Evolutionary conservation across 2,113 vertebrate species (phyloP), one percentile per base, ranked within the genome.

Genomic region (Zosterops japonicus): DNA sequence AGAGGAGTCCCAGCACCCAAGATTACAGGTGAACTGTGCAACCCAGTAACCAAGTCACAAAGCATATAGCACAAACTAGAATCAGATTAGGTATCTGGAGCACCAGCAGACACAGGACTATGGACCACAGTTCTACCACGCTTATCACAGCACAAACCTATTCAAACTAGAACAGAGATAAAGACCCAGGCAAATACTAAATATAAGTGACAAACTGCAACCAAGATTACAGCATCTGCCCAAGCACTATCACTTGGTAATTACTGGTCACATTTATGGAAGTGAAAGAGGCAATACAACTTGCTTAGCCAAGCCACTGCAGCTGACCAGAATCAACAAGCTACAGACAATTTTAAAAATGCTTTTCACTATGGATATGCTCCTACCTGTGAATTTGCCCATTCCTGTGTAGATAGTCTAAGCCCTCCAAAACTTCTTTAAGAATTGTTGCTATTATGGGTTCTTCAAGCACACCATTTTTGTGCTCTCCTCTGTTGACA

Each of bases 321-420:
- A 68, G 69, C 57, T 78, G 60, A 82, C 29, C 31, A 52, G 18
- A 60, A 83, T 36, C 71, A 93, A 87, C 3, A 56, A 85, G 47
- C 42, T 19, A 72, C 5, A 71, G 9, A 11, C 50, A 53, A 29
- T 41, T 80, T 9, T 11, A 22, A 87, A 85, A 91, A 75, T n/a
- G 12, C 9, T 78, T 46, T 89, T 90, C 79, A 74, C 8, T 44
- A 11, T 6, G 10, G 33, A 65, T 49, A 49, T 18, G 33, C 31
- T 60, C 95, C 42, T 98, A 99, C 99, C 99, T 98, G 98, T 99
- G 99, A 96, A 99, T 99, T 96, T 99, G 99, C 72, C 99, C 99
- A 28, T 99, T 99, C 97, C 98, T 99, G 97, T 99, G 99, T 35
- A 99, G 98, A 96, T 99, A 99, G 96, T 99, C 99, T 96, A 99